These are phyloP conservation scores for Neolamprologus sp. DNA, from an alignment of 2,113 vertebrate genomes.

Conservation along the genomic window DNA sequence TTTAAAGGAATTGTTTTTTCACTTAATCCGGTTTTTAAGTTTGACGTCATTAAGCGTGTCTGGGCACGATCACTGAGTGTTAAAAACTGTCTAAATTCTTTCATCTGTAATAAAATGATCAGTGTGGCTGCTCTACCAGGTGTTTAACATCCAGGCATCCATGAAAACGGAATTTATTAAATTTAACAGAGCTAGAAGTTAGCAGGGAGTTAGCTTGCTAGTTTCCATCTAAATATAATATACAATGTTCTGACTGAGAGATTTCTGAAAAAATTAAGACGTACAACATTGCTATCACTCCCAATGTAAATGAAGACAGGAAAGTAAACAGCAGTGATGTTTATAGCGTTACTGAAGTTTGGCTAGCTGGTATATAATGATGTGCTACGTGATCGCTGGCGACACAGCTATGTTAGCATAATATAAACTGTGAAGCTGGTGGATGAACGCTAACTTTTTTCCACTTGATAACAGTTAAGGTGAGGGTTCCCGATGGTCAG, in stretches of 20 bases:
- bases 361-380: too few species aligned
- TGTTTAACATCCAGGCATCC: background rate
- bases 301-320: accelerated
- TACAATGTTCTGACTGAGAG: background rate
- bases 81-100: background rate
- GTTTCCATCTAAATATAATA: background rate
- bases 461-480: accelerated
- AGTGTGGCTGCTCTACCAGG: background rate
- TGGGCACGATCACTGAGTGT: background rate
- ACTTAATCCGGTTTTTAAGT: background rate
- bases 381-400: accelerated
- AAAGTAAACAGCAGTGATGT: background rate
- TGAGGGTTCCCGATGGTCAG: accelerated
- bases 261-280: background rate
- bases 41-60: background rate
- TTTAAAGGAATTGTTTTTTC: background rate
- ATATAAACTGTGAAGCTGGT: background rate
- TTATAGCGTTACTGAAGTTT: accelerated
- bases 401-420: background rate
- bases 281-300: background rate
- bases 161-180: accelerated
- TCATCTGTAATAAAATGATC: background rate
- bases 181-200: background rate
- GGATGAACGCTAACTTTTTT: background rate
- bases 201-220: background rate